Evolutionary conservation across 2,113 vertebrate genomes (phyloP), one percentile per base, ranked within the genome.

Genomic region (Xiphophorus maculatus): DNA sequence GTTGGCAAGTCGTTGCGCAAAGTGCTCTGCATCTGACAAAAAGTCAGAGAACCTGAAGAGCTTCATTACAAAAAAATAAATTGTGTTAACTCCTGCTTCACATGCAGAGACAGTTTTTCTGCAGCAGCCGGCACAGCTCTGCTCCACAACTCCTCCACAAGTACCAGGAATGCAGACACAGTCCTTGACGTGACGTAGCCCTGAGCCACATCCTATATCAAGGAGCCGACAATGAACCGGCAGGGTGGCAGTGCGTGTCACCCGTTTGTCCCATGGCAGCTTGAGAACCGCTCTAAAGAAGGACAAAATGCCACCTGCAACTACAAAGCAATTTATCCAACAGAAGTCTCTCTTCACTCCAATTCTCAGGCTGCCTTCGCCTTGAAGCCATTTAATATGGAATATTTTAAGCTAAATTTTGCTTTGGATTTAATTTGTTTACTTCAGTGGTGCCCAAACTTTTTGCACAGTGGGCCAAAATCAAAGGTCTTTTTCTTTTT

Each of bases 181-280:
- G 30, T 73, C 44, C 62, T 51, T 29, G 32, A 63, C 58, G 51
- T 83, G 66, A 25, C 42, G 68, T 28, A 71, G 61, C 70, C 68
- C 68, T 71, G 62, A 71, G 40, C 48, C 69, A 76, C 66, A 78
- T 84, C 66, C 71, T 60, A 87, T 78, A 82, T 82, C 69, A 66
- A 82, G 69, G 60, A 76, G 66, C 13, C 77, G 71, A 67, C 72
- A 76, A 54, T 73, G 74, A 81, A 80, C 67, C 71, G 54, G 71
- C 30, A 33, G 58, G 79, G 76, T 80, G 83, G 82, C 73, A 71
- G 32, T 61, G 19, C 28, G 73, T 68, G 74, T 60, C 82, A 40
- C 27, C 17, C 72, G 76, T 37, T 71, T 60, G 69, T 61, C 58
- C 37, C 65, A 72, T 48, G 54, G 66, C 61, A 70, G 33, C 73